These are phyloP conservation scores for Stigmatopora nigra DNA, from an alignment of 2,113 vertebrate genomes.

Conservation along the genomic window DNA sequence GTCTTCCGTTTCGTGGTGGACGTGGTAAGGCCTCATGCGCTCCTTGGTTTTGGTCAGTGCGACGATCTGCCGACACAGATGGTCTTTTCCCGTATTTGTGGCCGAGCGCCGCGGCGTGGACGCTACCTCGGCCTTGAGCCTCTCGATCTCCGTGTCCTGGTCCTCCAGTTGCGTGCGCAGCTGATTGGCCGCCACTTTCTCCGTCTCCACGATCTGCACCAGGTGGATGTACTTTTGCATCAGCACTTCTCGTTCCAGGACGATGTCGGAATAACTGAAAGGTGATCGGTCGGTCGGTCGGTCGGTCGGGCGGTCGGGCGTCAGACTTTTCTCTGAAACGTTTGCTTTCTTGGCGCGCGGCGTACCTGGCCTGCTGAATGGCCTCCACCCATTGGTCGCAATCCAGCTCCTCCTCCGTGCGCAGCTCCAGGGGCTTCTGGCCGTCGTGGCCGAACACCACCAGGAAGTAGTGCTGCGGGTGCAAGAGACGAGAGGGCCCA, in stretches of 20 bases:
- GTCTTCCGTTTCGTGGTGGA: constrained; percentile 86
- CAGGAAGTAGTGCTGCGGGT: constrained; percentile 85
- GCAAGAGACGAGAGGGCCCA: neutral
- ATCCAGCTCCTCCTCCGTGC: constrained; percentile 86
- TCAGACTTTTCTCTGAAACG: no score
- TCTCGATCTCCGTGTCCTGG: constrained; percentile 94
- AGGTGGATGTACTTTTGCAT: constrained; percentile 98
- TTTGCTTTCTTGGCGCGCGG: no score
- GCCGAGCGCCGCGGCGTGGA: neutral
- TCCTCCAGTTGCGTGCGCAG: constrained; percentile 94
- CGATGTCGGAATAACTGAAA: constrained; percentile 87
- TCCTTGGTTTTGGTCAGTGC: constrained; percentile 98
- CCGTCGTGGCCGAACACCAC: constrained; percentile 94
- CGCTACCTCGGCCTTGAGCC: constrained; percentile 89
- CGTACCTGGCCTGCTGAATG: constrained; percentile 95
- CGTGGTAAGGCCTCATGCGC: constrained; percentile 91
- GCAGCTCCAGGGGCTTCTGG: constrained; percentile 92
- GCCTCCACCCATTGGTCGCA: constrained; percentile 96
- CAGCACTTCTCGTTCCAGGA: constrained; percentile 89
- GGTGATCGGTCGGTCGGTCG: no score
- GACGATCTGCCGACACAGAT: constrained; percentile 69
- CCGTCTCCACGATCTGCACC: constrained; percentile 94
- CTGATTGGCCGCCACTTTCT: constrained; percentile 95
- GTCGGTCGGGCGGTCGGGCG: no score
- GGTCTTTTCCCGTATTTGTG: no score